Conservation (phyloP, 2,888 invertebrate species). For the Subacronicta megacephala region DNA sequence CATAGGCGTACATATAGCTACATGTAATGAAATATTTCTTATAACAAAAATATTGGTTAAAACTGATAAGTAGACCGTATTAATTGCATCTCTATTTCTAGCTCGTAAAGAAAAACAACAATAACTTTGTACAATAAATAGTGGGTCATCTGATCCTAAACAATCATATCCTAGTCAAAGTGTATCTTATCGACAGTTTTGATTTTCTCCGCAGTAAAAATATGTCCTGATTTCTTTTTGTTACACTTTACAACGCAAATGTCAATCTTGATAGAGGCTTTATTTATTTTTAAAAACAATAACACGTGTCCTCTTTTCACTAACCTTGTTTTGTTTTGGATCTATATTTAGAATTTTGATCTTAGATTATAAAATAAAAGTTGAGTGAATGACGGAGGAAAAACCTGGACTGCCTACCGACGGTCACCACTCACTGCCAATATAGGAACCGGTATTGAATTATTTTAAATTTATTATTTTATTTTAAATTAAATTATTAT, state of each 20-base stretch:
- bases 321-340: conserved; percentile 7
- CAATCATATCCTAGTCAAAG: neutral
- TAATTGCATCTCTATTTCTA: neutral
- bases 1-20: conserved; percentile 7
- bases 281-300: conserved; percentile 21
- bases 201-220: conserved; percentile 5
- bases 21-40: neutral
- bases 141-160: neutral
- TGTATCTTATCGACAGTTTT: conserved; percentile 12
- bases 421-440: conserved; percentile 21
- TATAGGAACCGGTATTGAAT: conserved; percentile 10
- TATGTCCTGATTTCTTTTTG: conserved; percentile 10
- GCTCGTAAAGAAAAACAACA: neutral
- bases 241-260: conserved; percentile 14
- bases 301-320: conserved; percentile 11
- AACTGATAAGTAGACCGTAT: too few relatives aligned
- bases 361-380: too few relatives aligned
- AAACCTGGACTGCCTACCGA: conserved; percentile 11
- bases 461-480: too few relatives aligned
- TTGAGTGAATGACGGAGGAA: conserved; percentile 20
- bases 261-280: conserved; percentile 8
- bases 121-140: neutral
- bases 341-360: neutral
- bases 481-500: conserved; percentile 8
- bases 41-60: too few relatives aligned